Evolutionary conservation across 2,888 invertebrate species (phyloP).

Genomic region (Mesorhabditis belari): DNA sequence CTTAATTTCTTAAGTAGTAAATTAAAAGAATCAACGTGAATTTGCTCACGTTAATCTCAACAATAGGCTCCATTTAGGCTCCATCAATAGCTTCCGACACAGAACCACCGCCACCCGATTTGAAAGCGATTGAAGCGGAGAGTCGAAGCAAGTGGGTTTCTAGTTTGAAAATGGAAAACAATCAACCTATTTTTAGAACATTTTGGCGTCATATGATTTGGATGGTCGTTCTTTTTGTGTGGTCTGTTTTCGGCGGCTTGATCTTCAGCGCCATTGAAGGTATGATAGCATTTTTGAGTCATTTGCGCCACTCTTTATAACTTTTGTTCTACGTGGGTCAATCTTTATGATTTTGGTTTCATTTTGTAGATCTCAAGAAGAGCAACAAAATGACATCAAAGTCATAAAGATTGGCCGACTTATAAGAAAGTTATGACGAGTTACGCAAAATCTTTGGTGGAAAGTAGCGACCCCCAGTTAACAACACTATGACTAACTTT

Average conservation of each 20-base stretch:
- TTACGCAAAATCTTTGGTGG: background rate
- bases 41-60: too few species aligned
- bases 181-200: slow-evolving; percentile 6
- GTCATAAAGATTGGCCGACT: too few species aligned
- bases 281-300: background rate
- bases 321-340: too few species aligned
- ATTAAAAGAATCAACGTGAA: too few species aligned
- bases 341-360: too few species aligned
- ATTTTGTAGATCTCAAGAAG: too few species aligned
- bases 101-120: slow-evolving; percentile 10
- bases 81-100: slow-evolving; percentile 9
- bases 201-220: slow-evolving; percentile 33
- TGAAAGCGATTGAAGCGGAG: slow-evolving; percentile 24
- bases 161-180: too few species aligned
- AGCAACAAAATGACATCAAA: too few species aligned
- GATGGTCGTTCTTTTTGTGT: slow-evolving; percentile 32
- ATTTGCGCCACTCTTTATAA: background rate
- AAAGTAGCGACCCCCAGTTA: background rate
- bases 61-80: too few species aligned
- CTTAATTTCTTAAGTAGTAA: too few species aligned
- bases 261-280: slow-evolving; percentile 41
- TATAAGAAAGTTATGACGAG: too few species aligned
- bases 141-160: slow-evolving; percentile 18
- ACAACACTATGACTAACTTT: background rate
- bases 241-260: slow-evolving; percentile 33